Conservation (phyloP, 2,113 vertebrate genomes). For the Theropithecus gelada region DNA sequence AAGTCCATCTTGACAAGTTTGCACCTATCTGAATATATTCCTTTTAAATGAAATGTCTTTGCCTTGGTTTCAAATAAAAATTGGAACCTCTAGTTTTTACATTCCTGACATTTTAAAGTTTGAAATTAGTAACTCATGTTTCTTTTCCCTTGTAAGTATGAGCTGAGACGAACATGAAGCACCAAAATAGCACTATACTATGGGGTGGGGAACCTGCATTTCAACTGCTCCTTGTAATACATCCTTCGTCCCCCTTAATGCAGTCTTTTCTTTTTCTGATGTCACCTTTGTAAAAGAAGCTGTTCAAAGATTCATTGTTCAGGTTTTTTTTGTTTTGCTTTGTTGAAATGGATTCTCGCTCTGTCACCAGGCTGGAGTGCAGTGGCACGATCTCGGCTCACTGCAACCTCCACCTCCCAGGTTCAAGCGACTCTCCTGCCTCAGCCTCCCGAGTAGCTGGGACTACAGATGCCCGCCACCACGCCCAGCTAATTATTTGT, state of each 20-base stretch:
- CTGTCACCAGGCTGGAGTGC: too few relatives aligned
- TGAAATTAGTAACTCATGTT: not conserved
- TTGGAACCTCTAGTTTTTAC: not conserved
- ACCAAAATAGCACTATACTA: not conserved
- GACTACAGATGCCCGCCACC: too few relatives aligned
- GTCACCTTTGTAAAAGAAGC: constrained; percentile 62
- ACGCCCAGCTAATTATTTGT: too few relatives aligned
- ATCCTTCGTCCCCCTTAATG: not conserved
- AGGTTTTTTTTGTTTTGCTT: too few relatives aligned
- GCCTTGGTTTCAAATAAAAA: not conserved
- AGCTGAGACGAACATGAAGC: not conserved
- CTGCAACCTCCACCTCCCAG: too few relatives aligned
- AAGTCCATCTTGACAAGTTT: not conserved
- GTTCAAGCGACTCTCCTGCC: too few relatives aligned
- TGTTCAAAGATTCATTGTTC: not conserved
- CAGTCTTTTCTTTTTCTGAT: constrained; percentile 29
- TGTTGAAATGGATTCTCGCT: too few relatives aligned
- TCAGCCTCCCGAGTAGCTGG: too few relatives aligned
- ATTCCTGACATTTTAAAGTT: not conserved
- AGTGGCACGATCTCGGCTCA: too few relatives aligned
- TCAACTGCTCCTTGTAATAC: not conserved
- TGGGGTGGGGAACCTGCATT: not conserved
- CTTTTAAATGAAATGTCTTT: not conserved
- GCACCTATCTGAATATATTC: not conserved
- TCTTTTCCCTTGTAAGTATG: not conserved